phyloP scores from a whole-genome alignment of 2,113 vertebrate genomes.

The Prionailurus bengalensis region DNA sequence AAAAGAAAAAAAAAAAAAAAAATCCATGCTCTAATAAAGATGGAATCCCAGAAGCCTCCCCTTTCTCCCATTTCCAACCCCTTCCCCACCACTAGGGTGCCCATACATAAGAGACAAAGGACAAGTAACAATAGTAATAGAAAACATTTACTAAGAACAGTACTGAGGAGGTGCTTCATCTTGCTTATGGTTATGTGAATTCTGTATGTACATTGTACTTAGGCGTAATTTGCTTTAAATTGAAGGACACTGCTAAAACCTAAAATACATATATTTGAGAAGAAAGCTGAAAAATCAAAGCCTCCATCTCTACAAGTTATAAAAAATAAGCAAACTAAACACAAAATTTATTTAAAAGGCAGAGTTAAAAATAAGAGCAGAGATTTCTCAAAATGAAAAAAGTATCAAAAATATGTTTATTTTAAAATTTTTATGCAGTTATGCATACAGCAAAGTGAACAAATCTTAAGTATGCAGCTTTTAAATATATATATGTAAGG shows the following conservation, averaged over 20 bases:
- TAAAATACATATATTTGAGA: not conserved
- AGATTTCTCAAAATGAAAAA: not conserved
- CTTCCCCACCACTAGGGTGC: not conserved
- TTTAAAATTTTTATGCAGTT: not conserved
- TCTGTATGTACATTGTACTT: not conserved
- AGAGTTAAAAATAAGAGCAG: not conserved
- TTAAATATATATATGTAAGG: not conserved
- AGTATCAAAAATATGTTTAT: not conserved
- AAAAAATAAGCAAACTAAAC: not conserved
- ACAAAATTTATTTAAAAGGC: not conserved
- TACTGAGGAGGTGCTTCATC: not conserved
- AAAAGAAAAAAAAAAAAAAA: not conserved
- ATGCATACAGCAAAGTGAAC: not conserved
- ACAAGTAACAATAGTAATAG: not conserved
- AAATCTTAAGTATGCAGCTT: not conserved
- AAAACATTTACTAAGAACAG: not conserved
- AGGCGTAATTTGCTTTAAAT: not conserved
- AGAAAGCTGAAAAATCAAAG: not conserved
- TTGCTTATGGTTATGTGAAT: not conserved
- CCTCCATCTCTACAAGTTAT: not conserved
- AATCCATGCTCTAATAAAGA: not conserved
- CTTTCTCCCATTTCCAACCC: not conserved
- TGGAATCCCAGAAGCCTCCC: not conserved
- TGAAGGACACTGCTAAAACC: not conserved
- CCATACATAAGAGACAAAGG: not conserved